phyloP scores from a whole-genome alignment of 2,888 invertebrate species.

The Tribolium freemani region DNA sequence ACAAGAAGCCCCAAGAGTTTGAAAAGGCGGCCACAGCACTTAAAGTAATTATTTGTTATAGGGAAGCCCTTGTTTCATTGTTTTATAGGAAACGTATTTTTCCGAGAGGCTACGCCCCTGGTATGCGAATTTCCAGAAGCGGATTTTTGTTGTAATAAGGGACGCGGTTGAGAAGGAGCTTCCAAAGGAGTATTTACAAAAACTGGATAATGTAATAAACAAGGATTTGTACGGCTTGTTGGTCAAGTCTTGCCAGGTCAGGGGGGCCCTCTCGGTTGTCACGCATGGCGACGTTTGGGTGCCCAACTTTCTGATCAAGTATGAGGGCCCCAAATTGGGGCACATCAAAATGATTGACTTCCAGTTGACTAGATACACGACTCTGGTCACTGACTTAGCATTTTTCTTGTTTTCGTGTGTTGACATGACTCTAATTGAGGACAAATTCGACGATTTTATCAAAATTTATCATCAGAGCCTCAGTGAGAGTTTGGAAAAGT shows the following conservation, averaged over 20 bases:
- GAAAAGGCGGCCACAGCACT: slow-evolving; percentile 46
- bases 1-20: slow-evolving; percentile 64
- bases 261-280: slow-evolving; percentile 66
- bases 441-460: slow-evolving; percentile 74
- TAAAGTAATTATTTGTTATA: slow-evolving; percentile 34
- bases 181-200: slow-evolving; percentile 47
- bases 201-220: slow-evolving; percentile 48
- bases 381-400: slow-evolving; percentile 73
- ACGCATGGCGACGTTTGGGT: slow-evolving; percentile 84
- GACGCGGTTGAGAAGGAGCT: slow-evolving; percentile 77
- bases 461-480: slow-evolving; percentile 75
- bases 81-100: slow-evolving; percentile 73
- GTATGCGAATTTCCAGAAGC: slow-evolving; percentile 71
- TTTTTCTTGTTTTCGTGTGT: slow-evolving; percentile 78
- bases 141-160: slow-evolving; percentile 70
- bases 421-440: slow-evolving; percentile 70
- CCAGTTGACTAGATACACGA: slow-evolving; percentile 74
- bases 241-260: slow-evolving; percentile 41
- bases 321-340: slow-evolving; percentile 49
- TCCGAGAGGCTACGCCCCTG: slow-evolving; percentile 70
- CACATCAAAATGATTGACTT: slow-evolving; percentile 77
- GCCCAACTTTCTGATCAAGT: slow-evolving; percentile 78
- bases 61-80: not conserved
- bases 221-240: slow-evolving; percentile 50
- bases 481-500: slow-evolving; percentile 69